Evolutionary conservation across 1,140 invertebrate genomes (phyloP), one percentile per base, ranked within the genome.

Genomic region (Tenebrio molitor): DNA sequence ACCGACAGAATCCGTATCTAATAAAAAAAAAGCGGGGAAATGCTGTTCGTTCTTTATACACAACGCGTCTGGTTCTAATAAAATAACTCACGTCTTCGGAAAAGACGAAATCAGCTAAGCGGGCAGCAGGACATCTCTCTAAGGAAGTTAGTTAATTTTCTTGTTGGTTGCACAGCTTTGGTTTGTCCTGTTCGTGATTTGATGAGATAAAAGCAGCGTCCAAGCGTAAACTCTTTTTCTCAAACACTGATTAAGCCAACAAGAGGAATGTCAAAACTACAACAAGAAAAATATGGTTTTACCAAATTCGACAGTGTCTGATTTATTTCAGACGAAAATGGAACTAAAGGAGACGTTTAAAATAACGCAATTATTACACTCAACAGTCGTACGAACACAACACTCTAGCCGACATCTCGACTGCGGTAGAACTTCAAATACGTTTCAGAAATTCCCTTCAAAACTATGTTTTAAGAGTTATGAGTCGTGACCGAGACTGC

Each of bases 181-280:
- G 71, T 69, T 69, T 73, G 66, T 72, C 66, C 58, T 69, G 53
- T 39, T 75, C 66, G 50, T 72, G 74, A 74, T 72, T 75, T 72
- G 74, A 75, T 75, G 74, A 75, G 74, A 75, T 75, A 75, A 75
- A 75, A 75, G 74, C 70, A 71, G 74, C 74, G 74, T 73, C 74
- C 74, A 75, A 68, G 71, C 74, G 74, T 72, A 58, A 73, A 73
- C 50, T 73, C 66, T 69, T 68, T 68, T 44, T 17, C 71, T 34
- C 50, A 58, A 58, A 58, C 50, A 29, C 50, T 58, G 23, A 58
- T 58, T 58, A 58, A 25, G 50, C 50, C 14, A 58, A 58, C 50
- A 58, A 58, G 21, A 15, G 29, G 50, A 29, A 29, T 58, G 50
- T 58, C 50, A 58, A 58, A 58, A 58, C 21, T 58, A 29, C 23